Base-by-base conservation (phyloP, 2,888 invertebrate genomes). In the Archips xylosteana region DNA sequence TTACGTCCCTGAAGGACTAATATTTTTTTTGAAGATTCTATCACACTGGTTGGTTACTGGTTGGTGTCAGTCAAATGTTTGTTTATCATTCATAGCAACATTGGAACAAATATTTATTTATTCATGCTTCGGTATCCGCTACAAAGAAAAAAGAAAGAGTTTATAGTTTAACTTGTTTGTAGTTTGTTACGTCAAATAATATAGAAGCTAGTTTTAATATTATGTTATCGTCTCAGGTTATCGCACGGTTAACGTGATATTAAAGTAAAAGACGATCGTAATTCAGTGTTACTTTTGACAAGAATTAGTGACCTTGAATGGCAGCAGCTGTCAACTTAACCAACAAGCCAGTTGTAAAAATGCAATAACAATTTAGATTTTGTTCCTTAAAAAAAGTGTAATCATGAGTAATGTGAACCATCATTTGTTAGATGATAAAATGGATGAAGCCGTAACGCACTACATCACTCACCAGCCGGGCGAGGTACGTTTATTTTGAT, bases 381-480 rank as follows among this genome's bases (percentile, higher is more conserved):
- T 68, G 74, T 74, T 15, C 10, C 8, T 36, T 47, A 47, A 60
- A 71, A 71, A 72, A 75, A 71, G 78, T 64, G 74, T 74, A 76
- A 83, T 69, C 66, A 91, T 91, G 91, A 90, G 90, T 76, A 90
- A 83, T 79, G 88, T 91, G 12, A 85, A 87, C 77, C 76, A 85
- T 15, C 89, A 89, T 83, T 81, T 89, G 61, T 78, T 91, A 66
- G 88, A 85, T 65, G 88, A 89, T 72, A 91, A 89, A 81, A 94
- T 94, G 88, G 94, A 94, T 71, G 94, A 94, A 78, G 90, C 89
- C 4, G 93, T 94, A 39, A 90, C 90, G 13, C 93, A 94, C 80
- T 94, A 93, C 76, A 92, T 94, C 70, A 91, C 92, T 2, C 93
- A 94, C 69, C 90, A 89, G 74, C 72, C 88, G 12, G 82, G 85